phyloP scores from a whole-genome alignment of 2,797 vertebrate species.

The Acanthurus lineatus region DNA sequence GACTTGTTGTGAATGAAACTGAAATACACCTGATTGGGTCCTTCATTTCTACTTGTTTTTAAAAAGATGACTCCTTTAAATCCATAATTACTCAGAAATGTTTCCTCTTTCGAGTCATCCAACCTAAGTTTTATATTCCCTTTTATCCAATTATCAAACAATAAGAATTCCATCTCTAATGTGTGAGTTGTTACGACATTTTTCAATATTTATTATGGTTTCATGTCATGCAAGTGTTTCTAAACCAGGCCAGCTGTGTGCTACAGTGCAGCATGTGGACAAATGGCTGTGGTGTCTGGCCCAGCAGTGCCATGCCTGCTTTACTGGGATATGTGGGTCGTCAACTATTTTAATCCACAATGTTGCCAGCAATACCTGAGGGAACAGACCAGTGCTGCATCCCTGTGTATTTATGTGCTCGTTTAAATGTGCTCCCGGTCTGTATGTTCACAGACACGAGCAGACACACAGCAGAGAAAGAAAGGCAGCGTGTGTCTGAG shows the following conservation, averaged over 20 bases:
- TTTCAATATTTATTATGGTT: conserved; percentile 27
- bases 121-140: not conserved
- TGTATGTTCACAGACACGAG: conserved; percentile 10
- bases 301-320: conserved; percentile 57
- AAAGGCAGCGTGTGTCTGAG: not conserved
- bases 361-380: conserved; percentile 82
- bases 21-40: conserved; percentile 6
- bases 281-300: conserved; percentile 68
- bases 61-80: not conserved
- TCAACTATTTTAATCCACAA: conserved; percentile 85
- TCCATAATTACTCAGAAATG: too few relatives aligned
- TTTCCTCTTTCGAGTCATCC: not conserved
- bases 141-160: not conserved
- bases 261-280: conserved; percentile 47
- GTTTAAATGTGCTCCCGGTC: conserved; percentile 27
- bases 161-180: not conserved
- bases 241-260: conserved; percentile 49
- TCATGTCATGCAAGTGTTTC: conserved; percentile 9
- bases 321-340: conserved; percentile 82
- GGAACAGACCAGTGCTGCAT: conserved; percentile 77
- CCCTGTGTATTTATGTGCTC: conserved; percentile 47
- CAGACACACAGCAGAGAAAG: not conserved
- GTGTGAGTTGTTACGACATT: conserved; percentile 1
- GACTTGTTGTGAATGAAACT: conserved; percentile 14
- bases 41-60: not conserved